A percentile compares a stretch with the other conserved stretches of the same genome.
Conservation (phyloP, 2,888 invertebrate species). For the Teleiodes luculella region DNA sequence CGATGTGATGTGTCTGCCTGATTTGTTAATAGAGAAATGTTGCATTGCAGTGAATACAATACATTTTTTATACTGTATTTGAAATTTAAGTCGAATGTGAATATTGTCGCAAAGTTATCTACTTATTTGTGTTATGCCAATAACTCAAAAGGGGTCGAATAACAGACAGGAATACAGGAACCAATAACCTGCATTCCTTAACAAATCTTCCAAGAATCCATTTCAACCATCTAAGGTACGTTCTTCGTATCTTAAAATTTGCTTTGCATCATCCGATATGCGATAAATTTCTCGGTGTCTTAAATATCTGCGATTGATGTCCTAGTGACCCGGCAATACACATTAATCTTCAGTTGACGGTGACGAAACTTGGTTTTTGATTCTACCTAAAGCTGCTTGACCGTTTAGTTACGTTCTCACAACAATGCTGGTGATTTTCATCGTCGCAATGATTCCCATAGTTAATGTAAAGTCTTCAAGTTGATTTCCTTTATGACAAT, state of each 20-base stretch:
- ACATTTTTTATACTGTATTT: too few relatives aligned
- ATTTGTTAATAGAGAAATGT: too few relatives aligned
- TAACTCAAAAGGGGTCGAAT: too few relatives aligned
- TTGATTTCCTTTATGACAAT: slow-evolving; percentile 24
- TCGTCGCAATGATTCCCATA: slow-evolving; percentile 32
- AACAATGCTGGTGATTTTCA: slow-evolving; percentile 39
- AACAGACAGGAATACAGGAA: too few relatives aligned
- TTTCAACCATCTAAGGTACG: too few relatives aligned
- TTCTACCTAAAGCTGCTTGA: slow-evolving; percentile 47
- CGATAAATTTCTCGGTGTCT: not conserved
- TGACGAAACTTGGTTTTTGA: not conserved
- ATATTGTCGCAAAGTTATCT: too few relatives aligned
- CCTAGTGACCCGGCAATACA: slow-evolving; percentile 1
- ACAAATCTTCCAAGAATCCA: too few relatives aligned
- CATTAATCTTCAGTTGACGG: not conserved
- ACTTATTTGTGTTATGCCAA: too few relatives aligned
- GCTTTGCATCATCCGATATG: not conserved
- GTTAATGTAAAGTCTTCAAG: slow-evolving; percentile 25
- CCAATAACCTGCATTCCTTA: too few relatives aligned
- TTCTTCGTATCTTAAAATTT: too few relatives aligned
- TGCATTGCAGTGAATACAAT: too few relatives aligned
- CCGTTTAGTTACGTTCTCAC: slow-evolving; percentile 33
- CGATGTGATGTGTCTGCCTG: slow-evolving; percentile 41
- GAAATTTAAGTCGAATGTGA: too few relatives aligned
- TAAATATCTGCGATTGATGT: not conserved